Evolutionary conservation across 2,888 invertebrate genomes (phyloP), one percentile per base, ranked within the genome.

Genomic region (Vannuccia rotundouncinata): DNA sequence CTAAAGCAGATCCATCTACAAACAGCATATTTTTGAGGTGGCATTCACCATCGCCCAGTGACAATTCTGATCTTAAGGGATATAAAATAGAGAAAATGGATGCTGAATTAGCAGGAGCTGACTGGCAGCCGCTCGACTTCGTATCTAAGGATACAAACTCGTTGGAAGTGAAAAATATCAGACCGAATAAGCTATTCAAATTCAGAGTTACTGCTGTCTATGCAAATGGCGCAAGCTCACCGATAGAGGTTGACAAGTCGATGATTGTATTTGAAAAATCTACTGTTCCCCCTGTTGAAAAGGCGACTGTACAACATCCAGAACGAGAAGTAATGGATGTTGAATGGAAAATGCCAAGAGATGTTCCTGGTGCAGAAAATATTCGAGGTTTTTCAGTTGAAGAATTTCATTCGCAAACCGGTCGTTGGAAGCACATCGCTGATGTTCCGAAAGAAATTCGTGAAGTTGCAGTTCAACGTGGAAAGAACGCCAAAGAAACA

Each of bases 41-140:
- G 81, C 60, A 59, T 17, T 31, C 81, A 13, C 80, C 80, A 29
- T 30, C 76, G 2, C 25, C 31, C 1, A 75, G 28, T 5, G 29
- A 30, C n/a, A 28, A 17, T 1, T 0, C 0, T 27, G 80, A 80
- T 25, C 59, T 80, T 25, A 29, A 28, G 10, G 81, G 66, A 2
- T 81, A 81, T 22, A 81, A 81, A 30, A 30, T 81, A 17, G 81
- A 81, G 30, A 80, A 74, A 45, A 66, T 78, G 17, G 81, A 81
- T 75, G 27, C 73, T 10, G 81, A 81, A n/a, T 81, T 74, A 59
- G 27, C 74, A 1, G 22, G 10, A n/a, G 45, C 29, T 60, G 31
- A 80, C 17, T 81, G 81, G 81, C 29, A 60, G n/a, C 74, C 74
- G 22, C 30, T 81, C 29, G 81, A 81, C 29, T 81, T 81, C 28